Evolutionary conservation across 2,113 vertebrate species (phyloP).

Genomic region (Meriones unguiculatus): DNA sequence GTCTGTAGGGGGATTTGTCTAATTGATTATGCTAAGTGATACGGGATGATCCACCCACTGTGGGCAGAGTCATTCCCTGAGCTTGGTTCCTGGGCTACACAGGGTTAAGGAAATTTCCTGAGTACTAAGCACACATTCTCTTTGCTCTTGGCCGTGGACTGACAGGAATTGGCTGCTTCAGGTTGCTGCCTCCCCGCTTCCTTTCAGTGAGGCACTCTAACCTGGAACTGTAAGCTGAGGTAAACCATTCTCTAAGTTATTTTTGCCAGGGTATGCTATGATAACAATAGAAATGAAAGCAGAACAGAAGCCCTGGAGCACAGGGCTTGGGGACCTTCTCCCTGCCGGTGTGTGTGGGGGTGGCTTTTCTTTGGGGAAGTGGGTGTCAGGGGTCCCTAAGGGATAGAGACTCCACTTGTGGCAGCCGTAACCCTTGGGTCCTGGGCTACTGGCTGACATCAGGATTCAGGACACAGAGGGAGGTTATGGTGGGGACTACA

Average conservation of each 20-base stretch:
- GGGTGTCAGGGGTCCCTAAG: neutral
- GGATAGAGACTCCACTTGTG: neutral
- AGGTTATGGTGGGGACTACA: neutral
- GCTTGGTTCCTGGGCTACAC: neutral
- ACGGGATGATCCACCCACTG: neutral
- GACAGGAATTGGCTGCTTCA: neutral
- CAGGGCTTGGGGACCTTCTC: neutral
- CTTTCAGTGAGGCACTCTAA: neutral
- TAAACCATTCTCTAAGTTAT: neutral
- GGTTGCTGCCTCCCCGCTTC: neutral
- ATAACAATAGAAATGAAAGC: too few relatives aligned
- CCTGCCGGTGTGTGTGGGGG: too few relatives aligned
- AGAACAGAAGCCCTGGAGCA: neutral
- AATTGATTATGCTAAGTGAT: neutral
- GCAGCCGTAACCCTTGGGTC: neutral
- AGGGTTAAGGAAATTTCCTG: neutral
- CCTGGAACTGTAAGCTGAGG: neutral
- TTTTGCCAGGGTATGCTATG: neutral
- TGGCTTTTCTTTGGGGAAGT: neutral
- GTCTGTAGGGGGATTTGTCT: neutral
- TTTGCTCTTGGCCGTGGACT: neutral
- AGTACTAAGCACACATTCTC: neutral
- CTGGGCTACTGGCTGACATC: neutral
- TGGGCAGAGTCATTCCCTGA: neutral
- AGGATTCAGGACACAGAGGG: too few relatives aligned